Evolutionary conservation across 2,797 vertebrate genomes (phyloP), one percentile per base, ranked within the genome.

Genomic region (Odontamblyopus lacepedii): DNA sequence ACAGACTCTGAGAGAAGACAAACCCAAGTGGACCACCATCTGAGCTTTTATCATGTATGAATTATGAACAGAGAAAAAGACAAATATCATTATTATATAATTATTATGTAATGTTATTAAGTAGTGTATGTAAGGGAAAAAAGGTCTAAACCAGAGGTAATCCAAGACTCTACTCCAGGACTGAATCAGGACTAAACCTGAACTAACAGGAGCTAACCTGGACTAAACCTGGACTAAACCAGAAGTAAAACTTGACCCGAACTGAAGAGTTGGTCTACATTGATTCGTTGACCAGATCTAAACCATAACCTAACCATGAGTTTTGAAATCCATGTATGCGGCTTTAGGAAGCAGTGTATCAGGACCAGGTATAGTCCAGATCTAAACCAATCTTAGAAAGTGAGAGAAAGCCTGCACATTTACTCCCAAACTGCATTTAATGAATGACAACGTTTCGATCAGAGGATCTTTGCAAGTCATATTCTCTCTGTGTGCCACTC

Each of bases 51-150:
- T 63, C 32, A 63, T 63, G 61, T 41, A 41, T n/a, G 41, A 63
- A 63, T 63, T n/a, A 63, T 63, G 61, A 63, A 63, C 41, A 32
- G 61, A 41, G 32, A 12, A 63, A 63, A 13, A 63, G 61, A 38
- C 29, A 62, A 62, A 35, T 18, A 62, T 32, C 32, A 32, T 29
- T 62, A 26, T 57, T 62, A 26, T 57, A 23, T 23, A 23, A 23
- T 23, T 23, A 23, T 23, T 23, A 23, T 23, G 23, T 23, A 23
- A 23, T 23, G 23, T 23, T 23, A 23, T 23, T 23, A 23, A 23
- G 26, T 32, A 18, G 9, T 35, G 61, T 63, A 23, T 63, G 19
- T 32, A 41, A 32, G 12, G 2, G 29, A 15, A 32, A 62, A 60
- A 16, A 7, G 30, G 19, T 44, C 41, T 13, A 38, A 63, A 15